Evolutionary conservation across 2,888 invertebrate genomes (phyloP).

Genomic region (Drosophila barbarae): DNA sequence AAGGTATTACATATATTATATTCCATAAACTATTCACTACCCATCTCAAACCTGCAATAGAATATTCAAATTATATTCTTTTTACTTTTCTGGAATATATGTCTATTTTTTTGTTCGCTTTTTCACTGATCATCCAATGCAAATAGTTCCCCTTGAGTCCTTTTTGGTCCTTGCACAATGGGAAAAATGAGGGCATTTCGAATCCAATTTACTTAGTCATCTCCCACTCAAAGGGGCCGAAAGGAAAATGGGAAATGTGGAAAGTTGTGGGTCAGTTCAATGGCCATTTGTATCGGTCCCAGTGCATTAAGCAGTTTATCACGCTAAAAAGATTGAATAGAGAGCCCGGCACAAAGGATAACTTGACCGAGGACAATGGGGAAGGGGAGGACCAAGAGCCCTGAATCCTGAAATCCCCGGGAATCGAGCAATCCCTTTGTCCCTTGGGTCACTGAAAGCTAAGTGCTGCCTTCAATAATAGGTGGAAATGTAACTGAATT

Average conservation of each 20-base stretch:
- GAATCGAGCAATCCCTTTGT: not conserved
- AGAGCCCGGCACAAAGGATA: slow-evolving; percentile 51
- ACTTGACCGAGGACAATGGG: slow-evolving; percentile 28
- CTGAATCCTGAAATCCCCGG: not conserved
- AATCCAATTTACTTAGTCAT: slow-evolving; percentile 51
- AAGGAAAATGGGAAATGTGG: not conserved
- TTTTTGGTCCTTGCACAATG: slow-evolving; percentile 23
- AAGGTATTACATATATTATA: no score
- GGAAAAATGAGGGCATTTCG: slow-evolving; percentile 28
- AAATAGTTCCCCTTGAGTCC: slow-evolving; percentile 19
- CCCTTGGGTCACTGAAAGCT: not conserved
- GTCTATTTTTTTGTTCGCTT: not conserved
- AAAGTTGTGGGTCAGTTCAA: slow-evolving; percentile 34
- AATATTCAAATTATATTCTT: not conserved
- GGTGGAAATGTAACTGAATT: not conserved
- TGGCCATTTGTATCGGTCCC: slow-evolving; percentile 34
- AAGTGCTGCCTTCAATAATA: not conserved
- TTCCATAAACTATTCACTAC: not conserved
- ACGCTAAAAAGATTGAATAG: slow-evolving; percentile 64
- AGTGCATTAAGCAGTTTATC: slow-evolving; percentile 67
- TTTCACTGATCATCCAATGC: slow-evolving; percentile 26
- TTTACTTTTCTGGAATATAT: not conserved
- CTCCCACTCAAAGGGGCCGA: slow-evolving; percentile 26
- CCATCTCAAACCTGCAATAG: not conserved
- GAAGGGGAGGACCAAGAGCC: not conserved